phyloP scores from a whole-genome alignment of 1,140 invertebrate species.

The Megalopta genalis region DNA sequence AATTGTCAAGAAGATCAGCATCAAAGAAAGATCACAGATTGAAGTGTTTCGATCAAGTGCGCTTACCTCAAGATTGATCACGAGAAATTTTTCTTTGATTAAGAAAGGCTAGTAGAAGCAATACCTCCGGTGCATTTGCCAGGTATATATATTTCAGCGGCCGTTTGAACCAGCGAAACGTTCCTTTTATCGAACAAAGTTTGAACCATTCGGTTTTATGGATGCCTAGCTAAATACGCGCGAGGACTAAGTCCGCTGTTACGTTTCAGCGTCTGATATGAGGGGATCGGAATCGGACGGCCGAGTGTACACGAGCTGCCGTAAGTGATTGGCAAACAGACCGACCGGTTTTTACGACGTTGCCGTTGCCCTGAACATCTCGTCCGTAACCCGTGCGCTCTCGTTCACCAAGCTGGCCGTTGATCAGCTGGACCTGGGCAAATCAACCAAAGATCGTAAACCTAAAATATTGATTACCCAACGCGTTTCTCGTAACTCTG shows the following conservation, averaged over 20 bases:
- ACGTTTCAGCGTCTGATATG: conserved; percentile 54
- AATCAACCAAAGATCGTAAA: conserved; percentile 25
- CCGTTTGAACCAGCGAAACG: conserved; percentile 35
- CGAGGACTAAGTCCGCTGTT: conserved; percentile 62
- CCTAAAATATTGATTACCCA: neutral
- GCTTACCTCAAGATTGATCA: too few species aligned
- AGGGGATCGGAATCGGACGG: conserved; percentile 50
- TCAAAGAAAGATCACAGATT: too few species aligned
- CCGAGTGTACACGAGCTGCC: conserved; percentile 58
- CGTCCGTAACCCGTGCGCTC: conserved; percentile 12
- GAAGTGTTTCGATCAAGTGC: too few species aligned
- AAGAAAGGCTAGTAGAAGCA: neutral
- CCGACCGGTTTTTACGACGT: conserved; percentile 59
- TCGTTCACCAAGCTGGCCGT: conserved; percentile 25
- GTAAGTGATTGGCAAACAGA: conserved; percentile 76
- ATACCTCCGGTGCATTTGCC: conserved; percentile 9
- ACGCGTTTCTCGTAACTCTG: too few species aligned
- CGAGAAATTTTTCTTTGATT: neutral
- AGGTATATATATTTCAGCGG: conserved; percentile 37
- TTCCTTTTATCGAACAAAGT: conserved; percentile 74
- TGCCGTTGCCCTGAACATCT: conserved; percentile 20
- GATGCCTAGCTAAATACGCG: conserved; percentile 70
- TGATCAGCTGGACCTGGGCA: conserved; percentile 13
- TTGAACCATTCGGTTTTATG: conserved; percentile 76
- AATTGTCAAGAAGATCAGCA: too few species aligned